Percentiles rank a stretch among this genome's conserved stretches.
Conservation (phyloP, 2,113 vertebrate species). For the Neolamprologus cancellatus region DNA sequence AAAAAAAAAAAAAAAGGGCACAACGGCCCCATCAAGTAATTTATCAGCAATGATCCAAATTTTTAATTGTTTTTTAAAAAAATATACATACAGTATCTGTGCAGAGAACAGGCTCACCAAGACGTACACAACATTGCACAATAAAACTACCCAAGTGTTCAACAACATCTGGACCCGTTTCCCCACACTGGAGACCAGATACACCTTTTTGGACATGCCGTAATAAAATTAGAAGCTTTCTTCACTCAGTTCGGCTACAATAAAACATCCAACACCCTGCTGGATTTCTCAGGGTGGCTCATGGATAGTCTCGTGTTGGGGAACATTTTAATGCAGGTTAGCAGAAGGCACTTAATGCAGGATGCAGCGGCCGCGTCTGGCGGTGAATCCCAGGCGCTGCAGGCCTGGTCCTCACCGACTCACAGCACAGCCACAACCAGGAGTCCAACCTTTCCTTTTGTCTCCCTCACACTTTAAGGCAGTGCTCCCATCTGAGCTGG, state of each 20-base stretch:
- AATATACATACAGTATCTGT: conserved; percentile 61
- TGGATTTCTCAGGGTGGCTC: background rate
- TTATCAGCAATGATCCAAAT: conserved; percentile 38
- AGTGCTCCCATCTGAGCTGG: background rate
- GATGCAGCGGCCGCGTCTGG: background rate
- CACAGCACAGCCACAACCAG: conserved; percentile 1
- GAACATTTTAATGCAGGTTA: conserved; percentile 2
- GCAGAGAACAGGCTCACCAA: conserved; percentile 50
- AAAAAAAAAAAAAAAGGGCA: conserved; percentile 44
- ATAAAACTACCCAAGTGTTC: conserved; percentile 38
- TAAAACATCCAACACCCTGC: background rate
- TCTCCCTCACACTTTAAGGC: conserved; percentile 29
- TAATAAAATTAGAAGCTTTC: conserved; percentile 17
- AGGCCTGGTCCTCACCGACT: conserved; percentile 63
- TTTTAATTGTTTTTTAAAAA: conserved; percentile 56
- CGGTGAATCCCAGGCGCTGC: conserved; percentile 62
- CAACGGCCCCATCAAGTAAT: conserved; percentile 48
- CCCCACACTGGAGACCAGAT: conserved; percentile 21
- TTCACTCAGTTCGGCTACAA: conserved; percentile 24
- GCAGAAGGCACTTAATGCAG: conserved; percentile 66
- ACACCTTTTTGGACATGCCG: conserved; percentile 7
- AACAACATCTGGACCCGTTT: conserved; percentile 31
- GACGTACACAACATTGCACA: conserved; percentile 64
- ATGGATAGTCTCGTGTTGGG: conserved; percentile 9
- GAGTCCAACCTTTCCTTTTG: background rate